phyloP scores from a whole-genome alignment of 2,888 invertebrate genomes.

The Drosophila pullipes region DNA sequence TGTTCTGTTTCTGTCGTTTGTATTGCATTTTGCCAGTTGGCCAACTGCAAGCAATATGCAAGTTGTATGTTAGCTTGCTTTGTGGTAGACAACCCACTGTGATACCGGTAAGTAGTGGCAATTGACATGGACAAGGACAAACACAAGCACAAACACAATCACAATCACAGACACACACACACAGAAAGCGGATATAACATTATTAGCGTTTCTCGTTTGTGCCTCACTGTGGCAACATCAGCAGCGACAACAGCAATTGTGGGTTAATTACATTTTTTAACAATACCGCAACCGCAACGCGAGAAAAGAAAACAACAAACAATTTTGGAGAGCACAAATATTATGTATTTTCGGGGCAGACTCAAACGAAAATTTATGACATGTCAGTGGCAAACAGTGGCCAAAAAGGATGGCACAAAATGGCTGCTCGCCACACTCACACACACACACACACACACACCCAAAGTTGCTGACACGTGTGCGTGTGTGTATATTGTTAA shows the following conservation, averaged over 20 bases:
- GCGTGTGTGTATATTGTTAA: slow-evolving; percentile 41
- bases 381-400: slow-evolving; percentile 56
- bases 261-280: slow-evolving; percentile 71
- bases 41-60: slow-evolving; percentile 37
- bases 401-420: slow-evolving; percentile 30
- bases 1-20: slow-evolving; percentile 15
- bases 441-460: not conserved
- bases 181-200: slow-evolving; percentile 44
- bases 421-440: slow-evolving; percentile 13
- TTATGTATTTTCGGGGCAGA: slow-evolving; percentile 40
- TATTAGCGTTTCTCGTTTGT: slow-evolving; percentile 46
- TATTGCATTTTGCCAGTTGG: slow-evolving; percentile 33
- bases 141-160: not conserved
- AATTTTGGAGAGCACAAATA: slow-evolving; percentile 46
- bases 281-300: slow-evolving; percentile 45
- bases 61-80: slow-evolving; percentile 41
- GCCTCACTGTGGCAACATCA: slow-evolving; percentile 24
- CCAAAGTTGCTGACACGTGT: not conserved
- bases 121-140: slow-evolving; percentile 45
- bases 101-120: slow-evolving; percentile 6
- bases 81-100: slow-evolving; percentile 31
- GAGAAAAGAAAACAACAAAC: slow-evolving; percentile 28
- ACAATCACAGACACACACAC: not conserved
- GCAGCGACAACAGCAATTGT: slow-evolving; percentile 46
- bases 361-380: slow-evolving; percentile 67